Evolutionary conservation across 2,888 invertebrate species (phyloP).

Genomic region (Agonum fuliginosum): DNA sequence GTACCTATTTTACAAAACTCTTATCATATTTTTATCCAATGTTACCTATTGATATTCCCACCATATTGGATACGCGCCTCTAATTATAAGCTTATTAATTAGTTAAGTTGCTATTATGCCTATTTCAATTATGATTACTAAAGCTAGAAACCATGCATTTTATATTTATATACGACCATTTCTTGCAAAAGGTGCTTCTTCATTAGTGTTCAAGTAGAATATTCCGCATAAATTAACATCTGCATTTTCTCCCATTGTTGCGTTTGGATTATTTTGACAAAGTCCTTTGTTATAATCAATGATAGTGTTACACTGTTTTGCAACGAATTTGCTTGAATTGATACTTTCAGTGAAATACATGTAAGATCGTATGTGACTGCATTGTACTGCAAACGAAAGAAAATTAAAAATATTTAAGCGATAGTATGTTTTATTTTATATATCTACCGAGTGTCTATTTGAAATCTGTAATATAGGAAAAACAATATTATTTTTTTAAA

Average conservation of each 20-base stretch:
- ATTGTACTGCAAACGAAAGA: slow-evolving; percentile 44
- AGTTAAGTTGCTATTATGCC: too few species aligned
- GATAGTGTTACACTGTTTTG: slow-evolving; percentile 76
- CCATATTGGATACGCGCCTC: too few species aligned
- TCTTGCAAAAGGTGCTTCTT: slow-evolving; percentile 58
- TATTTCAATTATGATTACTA: too few species aligned
- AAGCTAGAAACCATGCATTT: too few species aligned
- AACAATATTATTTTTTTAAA: too few species aligned
- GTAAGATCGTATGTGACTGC: slow-evolving; percentile 76
- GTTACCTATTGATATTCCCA: too few species aligned
- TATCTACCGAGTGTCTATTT: too few species aligned
- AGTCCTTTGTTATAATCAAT: slow-evolving; percentile 71
- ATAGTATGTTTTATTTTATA: too few species aligned
- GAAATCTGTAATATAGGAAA: too few species aligned
- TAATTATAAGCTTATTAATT: background rate
- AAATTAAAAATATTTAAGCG: slow-evolving; percentile 7
- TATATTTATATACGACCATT: background rate
- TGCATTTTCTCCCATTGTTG: slow-evolving; percentile 69
- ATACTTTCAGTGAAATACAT: slow-evolving; percentile 80
- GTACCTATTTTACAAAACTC: too few species aligned
- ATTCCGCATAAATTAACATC: slow-evolving; percentile 67
- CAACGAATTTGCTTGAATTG: slow-evolving; percentile 74
- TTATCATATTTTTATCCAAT: too few species aligned
- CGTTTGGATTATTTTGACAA: slow-evolving; percentile 67
- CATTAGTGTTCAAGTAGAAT: slow-evolving; percentile 68